Percentiles rank a stretch among this genome's conserved stretches.
Evolutionary conservation across 2,797 vertebrate species (phyloP).

Genomic region (Sebastes variabilis): DNA sequence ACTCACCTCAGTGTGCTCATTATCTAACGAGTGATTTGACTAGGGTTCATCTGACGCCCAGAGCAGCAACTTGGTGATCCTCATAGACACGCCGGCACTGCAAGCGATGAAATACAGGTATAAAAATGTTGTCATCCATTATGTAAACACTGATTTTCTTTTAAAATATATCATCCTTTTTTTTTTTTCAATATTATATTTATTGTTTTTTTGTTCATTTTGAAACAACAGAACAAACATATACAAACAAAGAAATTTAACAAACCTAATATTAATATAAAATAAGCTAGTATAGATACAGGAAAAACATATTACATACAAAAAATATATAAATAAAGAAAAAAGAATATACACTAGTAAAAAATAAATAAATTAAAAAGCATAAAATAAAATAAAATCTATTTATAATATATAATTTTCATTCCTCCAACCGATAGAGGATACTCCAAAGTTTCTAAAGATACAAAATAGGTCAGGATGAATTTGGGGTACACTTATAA

Average conservation of each 20-base stretch:
- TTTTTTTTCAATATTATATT: background rate
- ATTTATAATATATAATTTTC: too few relatives aligned
- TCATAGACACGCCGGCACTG: slow-evolving; percentile 81
- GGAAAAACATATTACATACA: too few relatives aligned
- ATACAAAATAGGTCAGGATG: background rate
- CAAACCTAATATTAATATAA: too few relatives aligned
- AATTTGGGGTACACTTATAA: background rate
- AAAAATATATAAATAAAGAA: too few relatives aligned
- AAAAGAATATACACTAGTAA: too few relatives aligned
- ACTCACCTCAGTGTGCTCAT: background rate
- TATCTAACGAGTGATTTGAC: background rate
- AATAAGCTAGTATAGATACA: too few relatives aligned
- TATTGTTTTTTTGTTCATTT: too few relatives aligned
- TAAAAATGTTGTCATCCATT: background rate
- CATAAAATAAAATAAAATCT: too few relatives aligned
- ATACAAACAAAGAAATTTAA: too few relatives aligned
- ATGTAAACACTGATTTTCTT: background rate
- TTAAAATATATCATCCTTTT: background rate
- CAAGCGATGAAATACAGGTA: slow-evolving; percentile 74
- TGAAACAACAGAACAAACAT: too few relatives aligned
- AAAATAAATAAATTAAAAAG: too few relatives aligned
- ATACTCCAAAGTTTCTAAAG: background rate
- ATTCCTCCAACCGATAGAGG: background rate
- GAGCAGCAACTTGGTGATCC: slow-evolving; percentile 56
- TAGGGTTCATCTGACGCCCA: slow-evolving; percentile 60